Evolutionary conservation across 2,888 invertebrate species (phyloP).

Genomic region (Carcina quercana): DNA sequence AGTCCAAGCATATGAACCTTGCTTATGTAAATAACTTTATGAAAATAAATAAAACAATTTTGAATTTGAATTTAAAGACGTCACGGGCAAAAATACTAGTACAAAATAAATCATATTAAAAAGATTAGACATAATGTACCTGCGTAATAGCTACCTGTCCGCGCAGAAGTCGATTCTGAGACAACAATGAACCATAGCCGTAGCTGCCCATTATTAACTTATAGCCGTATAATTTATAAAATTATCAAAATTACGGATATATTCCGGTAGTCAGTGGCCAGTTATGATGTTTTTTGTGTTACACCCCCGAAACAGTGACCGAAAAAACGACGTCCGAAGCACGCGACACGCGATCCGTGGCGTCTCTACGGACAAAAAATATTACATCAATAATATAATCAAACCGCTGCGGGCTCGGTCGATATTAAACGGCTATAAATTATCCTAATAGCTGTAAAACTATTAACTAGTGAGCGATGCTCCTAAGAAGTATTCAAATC

Average conservation of each 20-base stretch:
- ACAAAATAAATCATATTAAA: no score
- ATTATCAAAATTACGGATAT: conserved; percentile 72
- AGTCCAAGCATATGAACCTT: no score
- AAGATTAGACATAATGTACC: no score
- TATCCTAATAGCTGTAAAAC: conserved; percentile 65
- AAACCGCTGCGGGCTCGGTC: conserved; percentile 56
- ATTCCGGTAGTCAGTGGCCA: conserved; percentile 70
- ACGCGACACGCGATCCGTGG: conserved; percentile 69
- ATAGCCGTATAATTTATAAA: conserved; percentile 67
- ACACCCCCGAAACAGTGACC: conserved; percentile 45
- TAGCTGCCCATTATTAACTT: conserved; percentile 55
- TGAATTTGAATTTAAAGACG: no score
- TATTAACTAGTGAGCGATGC: conserved; percentile 39
- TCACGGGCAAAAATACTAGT: no score
- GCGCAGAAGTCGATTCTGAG: conserved; percentile 10
- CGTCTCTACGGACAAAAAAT: conserved; percentile 44
- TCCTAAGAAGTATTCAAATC: conserved; percentile 28
- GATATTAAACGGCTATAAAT: conserved; percentile 71
- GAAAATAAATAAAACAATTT: no score
- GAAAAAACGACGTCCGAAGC: conserved; percentile 55
- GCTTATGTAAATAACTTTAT: no score
- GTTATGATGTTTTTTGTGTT: conserved; percentile 63
- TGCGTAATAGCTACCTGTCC: no score
- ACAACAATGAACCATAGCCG: conserved; percentile 32
- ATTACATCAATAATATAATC: conserved; percentile 62